phyloP scores from a whole-genome alignment of 2,113 vertebrate genomes.

The Macroglossus sobrinus region DNA sequence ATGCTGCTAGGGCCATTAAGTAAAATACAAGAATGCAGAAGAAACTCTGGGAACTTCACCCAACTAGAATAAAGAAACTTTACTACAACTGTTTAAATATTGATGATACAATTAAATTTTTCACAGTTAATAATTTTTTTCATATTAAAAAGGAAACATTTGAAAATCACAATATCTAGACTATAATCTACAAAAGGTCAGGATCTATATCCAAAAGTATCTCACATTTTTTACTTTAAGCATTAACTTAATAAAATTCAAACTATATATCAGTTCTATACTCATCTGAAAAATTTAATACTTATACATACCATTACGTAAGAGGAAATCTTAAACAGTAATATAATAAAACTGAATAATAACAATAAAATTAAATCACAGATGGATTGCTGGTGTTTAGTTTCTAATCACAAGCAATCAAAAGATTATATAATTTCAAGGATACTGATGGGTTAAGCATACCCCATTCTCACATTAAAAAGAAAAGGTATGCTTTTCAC shows the following conservation, averaged over 20 bases:
- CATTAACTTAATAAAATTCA: background rate
- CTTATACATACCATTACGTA: background rate
- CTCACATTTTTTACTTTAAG: background rate
- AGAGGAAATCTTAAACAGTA: constrained; percentile 19
- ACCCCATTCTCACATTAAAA: background rate
- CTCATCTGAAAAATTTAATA: constrained; percentile 8
- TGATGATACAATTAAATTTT: background rate
- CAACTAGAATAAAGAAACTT: constrained; percentile 28
- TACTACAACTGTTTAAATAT: background rate
- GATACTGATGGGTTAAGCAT: background rate
- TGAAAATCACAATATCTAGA: background rate
- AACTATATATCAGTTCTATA: background rate
- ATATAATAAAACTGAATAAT: background rate
- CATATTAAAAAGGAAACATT: background rate
- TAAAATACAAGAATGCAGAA: background rate
- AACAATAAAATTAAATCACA: background rate
- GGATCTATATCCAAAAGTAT: background rate
- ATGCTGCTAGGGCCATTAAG: background rate
- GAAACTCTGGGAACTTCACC: background rate
- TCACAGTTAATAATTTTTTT: background rate
- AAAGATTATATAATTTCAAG: constrained; percentile 4
- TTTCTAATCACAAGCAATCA: background rate
- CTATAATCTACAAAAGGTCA: background rate
- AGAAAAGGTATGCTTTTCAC: background rate
- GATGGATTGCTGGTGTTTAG: background rate